A percentile compares a stretch with the other conserved stretches of the same genome.
phyloP scores from a whole-genome alignment of 2,888 invertebrate genomes.

The Gasteruption jaculator region DNA sequence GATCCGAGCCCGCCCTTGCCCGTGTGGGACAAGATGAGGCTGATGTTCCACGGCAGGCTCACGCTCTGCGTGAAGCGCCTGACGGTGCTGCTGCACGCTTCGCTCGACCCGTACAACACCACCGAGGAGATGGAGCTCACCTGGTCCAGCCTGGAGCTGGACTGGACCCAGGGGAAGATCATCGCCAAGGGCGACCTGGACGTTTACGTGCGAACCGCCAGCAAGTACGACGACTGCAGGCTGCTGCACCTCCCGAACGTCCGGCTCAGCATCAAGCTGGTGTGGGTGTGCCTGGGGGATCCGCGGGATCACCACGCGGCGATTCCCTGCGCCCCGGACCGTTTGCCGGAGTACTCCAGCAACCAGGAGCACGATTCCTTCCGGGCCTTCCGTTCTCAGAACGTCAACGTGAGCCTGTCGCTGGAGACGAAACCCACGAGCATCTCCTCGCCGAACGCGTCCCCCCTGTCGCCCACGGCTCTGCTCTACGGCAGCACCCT shows the following conservation, averaged over 20 bases:
- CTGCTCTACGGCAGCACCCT: slow-evolving; percentile 90
- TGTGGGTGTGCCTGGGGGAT: slow-evolving; percentile 90
- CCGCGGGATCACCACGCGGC: slow-evolving; percentile 95
- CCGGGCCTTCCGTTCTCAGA: slow-evolving; percentile 87
- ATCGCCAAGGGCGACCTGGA: slow-evolving; percentile 91
- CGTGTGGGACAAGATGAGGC: slow-evolving; percentile 96
- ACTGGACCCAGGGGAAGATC: slow-evolving; percentile 94
- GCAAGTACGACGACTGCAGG: slow-evolving; percentile 97
- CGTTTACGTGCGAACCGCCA: slow-evolving; percentile 93
- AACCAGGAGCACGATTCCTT: slow-evolving; percentile 96
- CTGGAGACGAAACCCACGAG: slow-evolving; percentile 67
- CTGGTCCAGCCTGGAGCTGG: slow-evolving; percentile 89
- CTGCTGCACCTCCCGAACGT: slow-evolving; percentile 88
- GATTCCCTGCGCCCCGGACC: slow-evolving; percentile 92
- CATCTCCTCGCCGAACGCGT: slow-evolving; percentile 49
- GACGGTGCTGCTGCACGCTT: slow-evolving; percentile 90
- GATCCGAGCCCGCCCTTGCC: slow-evolving; percentile 93
- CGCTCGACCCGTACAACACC: slow-evolving; percentile 96
- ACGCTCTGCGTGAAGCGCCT: slow-evolving; percentile 84
- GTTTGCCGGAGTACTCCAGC: slow-evolving; percentile 93
- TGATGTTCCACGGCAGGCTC: slow-evolving; percentile 87
- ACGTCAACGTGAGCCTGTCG: slow-evolving; percentile 72
- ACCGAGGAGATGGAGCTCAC: slow-evolving; percentile 98
- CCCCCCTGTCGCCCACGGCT: slow-evolving; percentile 66
- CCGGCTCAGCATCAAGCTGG: slow-evolving; percentile 75